Evolutionary conservation across 1,140 invertebrate genomes (phyloP).

Genomic region (Leptestheria dahalacensis): DNA sequence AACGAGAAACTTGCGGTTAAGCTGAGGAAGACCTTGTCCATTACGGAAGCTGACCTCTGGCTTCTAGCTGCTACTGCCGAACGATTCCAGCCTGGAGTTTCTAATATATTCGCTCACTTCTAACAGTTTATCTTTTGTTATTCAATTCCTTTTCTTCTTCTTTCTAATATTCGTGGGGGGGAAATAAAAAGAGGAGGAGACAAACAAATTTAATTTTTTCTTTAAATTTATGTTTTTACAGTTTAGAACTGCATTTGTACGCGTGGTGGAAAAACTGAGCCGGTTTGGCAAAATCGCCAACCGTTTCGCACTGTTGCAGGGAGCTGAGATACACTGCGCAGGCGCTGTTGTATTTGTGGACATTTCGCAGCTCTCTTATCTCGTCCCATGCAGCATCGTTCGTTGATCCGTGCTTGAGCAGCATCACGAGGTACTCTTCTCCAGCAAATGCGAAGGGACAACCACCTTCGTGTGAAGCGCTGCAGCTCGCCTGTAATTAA

Average conservation of each 20-base stretch:
- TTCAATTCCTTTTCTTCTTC: too few relatives aligned
- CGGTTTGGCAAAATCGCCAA: neutral
- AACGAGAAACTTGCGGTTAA: neutral
- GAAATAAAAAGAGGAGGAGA: too few relatives aligned
- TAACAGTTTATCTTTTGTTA: neutral
- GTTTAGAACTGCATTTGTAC: too few relatives aligned
- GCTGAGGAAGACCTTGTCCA: neutral
- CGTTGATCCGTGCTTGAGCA: neutral
- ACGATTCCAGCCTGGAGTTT: neutral
- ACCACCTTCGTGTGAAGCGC: neutral
- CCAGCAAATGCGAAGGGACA: neutral
- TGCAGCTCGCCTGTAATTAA: neutral
- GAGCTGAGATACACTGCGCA: neutral
- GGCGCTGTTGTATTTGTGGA: neutral
- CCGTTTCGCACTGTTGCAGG: neutral
- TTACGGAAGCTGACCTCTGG: constrained; percentile 7
- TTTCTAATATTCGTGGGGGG: too few relatives aligned
- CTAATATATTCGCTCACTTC: neutral
- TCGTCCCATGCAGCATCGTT: neutral
- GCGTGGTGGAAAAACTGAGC: neutral
- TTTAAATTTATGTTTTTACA: too few relatives aligned
- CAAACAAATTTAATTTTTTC: too few relatives aligned
- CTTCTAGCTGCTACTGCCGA: constrained; percentile 4
- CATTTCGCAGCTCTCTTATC: neutral
- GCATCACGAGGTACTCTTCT: neutral